phyloP scores from a whole-genome alignment of 2,888 invertebrate species.

The Acanthosoma haemorrhoidale region DNA sequence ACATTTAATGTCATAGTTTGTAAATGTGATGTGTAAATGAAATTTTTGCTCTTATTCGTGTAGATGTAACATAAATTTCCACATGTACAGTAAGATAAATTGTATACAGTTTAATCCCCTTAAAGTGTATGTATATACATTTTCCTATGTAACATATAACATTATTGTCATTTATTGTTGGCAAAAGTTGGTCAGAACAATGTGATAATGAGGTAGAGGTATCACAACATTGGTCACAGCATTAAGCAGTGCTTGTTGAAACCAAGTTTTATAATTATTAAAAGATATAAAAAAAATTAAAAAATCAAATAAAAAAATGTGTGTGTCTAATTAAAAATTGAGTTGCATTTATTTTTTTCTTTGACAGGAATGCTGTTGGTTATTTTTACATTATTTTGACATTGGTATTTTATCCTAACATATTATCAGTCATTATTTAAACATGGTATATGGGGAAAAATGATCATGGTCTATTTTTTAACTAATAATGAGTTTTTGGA shows the following conservation, averaged over 20 bases:
- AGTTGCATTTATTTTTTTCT: not conserved
- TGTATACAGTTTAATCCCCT: not conserved
- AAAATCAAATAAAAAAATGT: not conserved
- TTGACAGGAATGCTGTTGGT: not conserved
- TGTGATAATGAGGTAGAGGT: slow-evolving; percentile 29
- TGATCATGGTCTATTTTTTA: too few relatives aligned
- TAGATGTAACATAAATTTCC: not conserved
- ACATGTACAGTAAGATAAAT: not conserved
- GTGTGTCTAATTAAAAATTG: not conserved
- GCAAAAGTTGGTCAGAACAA: slow-evolving; percentile 22
- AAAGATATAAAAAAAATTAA: not conserved
- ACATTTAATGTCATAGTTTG: not conserved
- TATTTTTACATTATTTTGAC: too few relatives aligned
- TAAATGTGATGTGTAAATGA: not conserved
- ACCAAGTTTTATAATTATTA: slow-evolving; percentile 21
- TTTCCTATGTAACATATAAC: slow-evolving; percentile 4
- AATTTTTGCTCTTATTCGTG: not conserved
- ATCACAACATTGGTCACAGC: slow-evolving; percentile 28
- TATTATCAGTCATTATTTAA: too few relatives aligned
- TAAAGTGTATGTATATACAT: slow-evolving; percentile 7
- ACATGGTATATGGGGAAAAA: too few relatives aligned
- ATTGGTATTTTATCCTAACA: too few relatives aligned
- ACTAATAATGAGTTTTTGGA: too few relatives aligned
- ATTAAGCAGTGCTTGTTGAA: slow-evolving; percentile 30
- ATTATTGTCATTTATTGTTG: slow-evolving; percentile 22